Base-by-base conservation (phyloP, 2,113 vertebrate species). In the Rhombomys opimus region DNA sequence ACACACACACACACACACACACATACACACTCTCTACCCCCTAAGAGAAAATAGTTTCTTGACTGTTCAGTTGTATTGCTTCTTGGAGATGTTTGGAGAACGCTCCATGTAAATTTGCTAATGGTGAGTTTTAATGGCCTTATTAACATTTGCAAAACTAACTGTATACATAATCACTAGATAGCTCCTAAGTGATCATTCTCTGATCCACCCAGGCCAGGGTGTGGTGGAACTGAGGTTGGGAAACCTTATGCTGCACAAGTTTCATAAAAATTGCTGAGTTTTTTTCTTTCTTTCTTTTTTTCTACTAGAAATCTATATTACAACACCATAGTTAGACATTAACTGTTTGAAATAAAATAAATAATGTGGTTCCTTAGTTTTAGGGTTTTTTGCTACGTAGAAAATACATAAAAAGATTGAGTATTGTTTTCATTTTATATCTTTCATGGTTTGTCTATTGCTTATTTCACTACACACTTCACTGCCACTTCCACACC, bases 311-410 rank as follows among this genome's bases (percentile, higher is more conserved):
- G 61, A 82, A 38, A 25, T 9, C 22, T 41, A 61, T 63, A 38
- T 63, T 18, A 30, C 4, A 85, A 2, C 14, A 63, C 5, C 35
- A 38, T 63, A 32, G 2, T 50, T 61, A 75, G 32, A 67, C 91
- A 41, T 82, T 95, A 96, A 89, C 59, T 76, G 95, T 85, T 81
- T 67, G 63, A 78, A 95, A 76, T 15, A 81, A 85, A 54, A 15
- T 93, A 59, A 67, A 95, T 18, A 8, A n/a, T 3, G 7, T 30
- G 18, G 17, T 14, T 67, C 10, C 86, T 94, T 82, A 67, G n/a
- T 86, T 91, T 97, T 50, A 90, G 25, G 78, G 54, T 95, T 95
- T 73, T 32, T 91, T 75, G 17, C 7, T 73, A 89, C 57, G 2
- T 35, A 92, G 50, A 80, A 38, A 86, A 89, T 80, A 87, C 61